These are phyloP conservation scores for Platyura marginata DNA, from an alignment of 1,140 invertebrate genomes.

Conservation along the genomic window DNA sequence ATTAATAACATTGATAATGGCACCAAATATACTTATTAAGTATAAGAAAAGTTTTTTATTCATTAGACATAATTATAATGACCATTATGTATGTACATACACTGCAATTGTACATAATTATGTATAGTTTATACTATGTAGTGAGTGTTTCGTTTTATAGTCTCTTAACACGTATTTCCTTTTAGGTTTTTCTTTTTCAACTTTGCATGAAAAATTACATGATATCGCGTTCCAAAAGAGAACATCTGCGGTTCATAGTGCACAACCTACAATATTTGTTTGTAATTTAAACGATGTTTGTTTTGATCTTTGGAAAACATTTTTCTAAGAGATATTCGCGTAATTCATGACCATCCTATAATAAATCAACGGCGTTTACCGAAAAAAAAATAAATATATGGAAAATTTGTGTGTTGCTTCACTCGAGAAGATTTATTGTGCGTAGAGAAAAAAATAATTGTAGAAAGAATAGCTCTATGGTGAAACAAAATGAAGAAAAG, in stretches of 20 bases:
- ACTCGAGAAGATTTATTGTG: neutral
- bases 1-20: neutral
- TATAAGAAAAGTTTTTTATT: too few relatives aligned
- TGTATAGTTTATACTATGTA: too few relatives aligned
- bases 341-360: neutral
- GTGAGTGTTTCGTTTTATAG: neutral
- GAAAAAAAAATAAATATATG: neutral
- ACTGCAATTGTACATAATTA: too few relatives aligned
- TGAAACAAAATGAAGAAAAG: neutral
- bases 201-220: neutral
- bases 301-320: neutral
- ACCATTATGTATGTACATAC: too few relatives aligned
- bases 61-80: too few relatives aligned
- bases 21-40: too few relatives aligned
- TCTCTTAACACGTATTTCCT: neutral
- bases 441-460: too few relatives aligned
- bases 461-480: too few relatives aligned
- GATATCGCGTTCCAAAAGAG: neutral
- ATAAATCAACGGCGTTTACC: neutral
- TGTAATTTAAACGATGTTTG: neutral
- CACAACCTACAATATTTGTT: neutral
- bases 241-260: neutral
- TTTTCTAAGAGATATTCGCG: neutral
- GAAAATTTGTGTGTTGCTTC: neutral
- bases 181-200: neutral